phyloP scores from a whole-genome alignment of 2,888 invertebrate genomes.

The Polylopha cassiicola region DNA sequence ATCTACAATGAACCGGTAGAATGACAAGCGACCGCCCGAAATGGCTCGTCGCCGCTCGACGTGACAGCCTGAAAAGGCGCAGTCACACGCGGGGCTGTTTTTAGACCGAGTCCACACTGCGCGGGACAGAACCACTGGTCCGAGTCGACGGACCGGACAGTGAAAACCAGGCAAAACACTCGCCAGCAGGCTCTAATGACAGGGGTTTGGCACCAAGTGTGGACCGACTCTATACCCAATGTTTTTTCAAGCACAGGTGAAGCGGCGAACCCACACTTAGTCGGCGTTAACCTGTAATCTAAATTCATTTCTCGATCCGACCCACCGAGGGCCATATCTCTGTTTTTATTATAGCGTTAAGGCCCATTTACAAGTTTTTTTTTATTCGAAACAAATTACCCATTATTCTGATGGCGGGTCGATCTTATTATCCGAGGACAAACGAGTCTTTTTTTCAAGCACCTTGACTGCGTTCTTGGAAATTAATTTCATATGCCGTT shows the following conservation, averaged over 20 bases:
- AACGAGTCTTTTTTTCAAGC: constrained; percentile 42
- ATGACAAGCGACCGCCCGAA: constrained; percentile 48
- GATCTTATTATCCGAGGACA: constrained; percentile 65
- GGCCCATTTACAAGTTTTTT: constrained; percentile 72
- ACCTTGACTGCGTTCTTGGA: constrained; percentile 24
- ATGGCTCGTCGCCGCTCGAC: constrained; percentile 38
- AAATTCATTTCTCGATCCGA: constrained; percentile 77
- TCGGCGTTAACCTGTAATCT: constrained; percentile 76
- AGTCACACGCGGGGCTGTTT: constrained; percentile 17
- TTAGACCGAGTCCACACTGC: constrained; percentile 5
- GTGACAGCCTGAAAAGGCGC: constrained; percentile 43
- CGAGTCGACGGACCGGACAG: constrained; percentile 2
- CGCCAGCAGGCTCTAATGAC: constrained; percentile 19
- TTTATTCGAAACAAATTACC: constrained; percentile 74
- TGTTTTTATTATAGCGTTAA: constrained; percentile 74
- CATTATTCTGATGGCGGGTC: constrained; percentile 65
- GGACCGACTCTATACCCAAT: constrained; percentile 14
- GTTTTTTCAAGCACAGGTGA: constrained; percentile 71
- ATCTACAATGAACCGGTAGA: constrained; percentile 49
- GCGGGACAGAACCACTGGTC: neutral
- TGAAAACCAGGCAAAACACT: neutral
- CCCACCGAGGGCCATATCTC: constrained; percentile 69
- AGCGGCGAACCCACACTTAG: constrained; percentile 71
- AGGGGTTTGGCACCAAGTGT: constrained; percentile 12
- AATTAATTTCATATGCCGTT: constrained; percentile 21